Evolutionary conservation across 2,113 vertebrate genomes (phyloP), one percentile per base, ranked within the genome.

Genomic region (Telmatochromis sp.): DNA sequence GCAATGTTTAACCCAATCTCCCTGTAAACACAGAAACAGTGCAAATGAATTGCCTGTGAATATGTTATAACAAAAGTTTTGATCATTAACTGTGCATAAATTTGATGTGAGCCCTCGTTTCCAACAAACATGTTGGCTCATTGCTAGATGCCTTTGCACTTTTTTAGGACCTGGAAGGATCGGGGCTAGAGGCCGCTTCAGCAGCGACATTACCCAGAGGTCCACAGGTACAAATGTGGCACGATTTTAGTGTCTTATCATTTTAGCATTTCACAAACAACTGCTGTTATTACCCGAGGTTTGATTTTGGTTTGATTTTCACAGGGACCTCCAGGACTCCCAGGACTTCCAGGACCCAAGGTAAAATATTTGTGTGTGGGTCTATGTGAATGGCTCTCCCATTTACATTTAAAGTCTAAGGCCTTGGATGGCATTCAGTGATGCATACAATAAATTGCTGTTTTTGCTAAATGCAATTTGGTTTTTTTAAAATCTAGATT

Each of bases 81-180:
- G 40, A 75, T 75, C 42, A 47, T 9, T 4, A n/a, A 78, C 80
- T 50, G 40, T 31, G 10, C 9, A 78, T 12, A 78, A 12, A 13
- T 78, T 51, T 33, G 45, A 78, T 50, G 2, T n/a, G 45, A 51
- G 17, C 26, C 26, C 51, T 73, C 3, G 0, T 9, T 71, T 14
- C 31, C 28, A 17, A 78, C 0, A 37, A n/a, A 35, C 53, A 12
- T 37, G 28, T 65, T 21, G n/a, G 11, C 45, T 6, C 4, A 13
- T n/a, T 7, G 42, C 5, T 50, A 13, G 37, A 15, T 21, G 7
- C 13, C 60, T 23, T 50, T 55, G 42, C 21, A 58, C 12, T 87
- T 15, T 81, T 35, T 63, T 40, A 99, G 98, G 98, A 99, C 83
- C 90, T 95, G n/a, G 98, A 99, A 94, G 97, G 97, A 51, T 98